These are phyloP conservation scores for Sinopyrophorus schimmeli DNA, from an alignment of 2,888 invertebrate genomes.

Conservation along the genomic window DNA sequence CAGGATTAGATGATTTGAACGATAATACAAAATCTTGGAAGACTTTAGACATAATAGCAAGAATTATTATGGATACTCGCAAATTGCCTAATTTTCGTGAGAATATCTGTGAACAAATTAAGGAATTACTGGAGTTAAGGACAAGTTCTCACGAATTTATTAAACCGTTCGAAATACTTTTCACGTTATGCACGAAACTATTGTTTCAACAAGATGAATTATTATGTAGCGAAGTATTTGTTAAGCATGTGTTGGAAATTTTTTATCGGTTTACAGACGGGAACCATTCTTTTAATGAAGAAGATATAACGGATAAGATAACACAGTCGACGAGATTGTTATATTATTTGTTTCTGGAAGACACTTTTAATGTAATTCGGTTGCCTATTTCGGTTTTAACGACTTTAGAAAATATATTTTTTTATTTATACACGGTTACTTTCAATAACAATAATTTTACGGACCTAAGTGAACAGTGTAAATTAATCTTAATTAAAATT, in stretches of 20 bases:
- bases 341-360: constrained; percentile 43
- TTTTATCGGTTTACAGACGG: constrained; percentile 39
- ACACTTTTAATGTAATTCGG: constrained; percentile 34
- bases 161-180: constrained; percentile 50
- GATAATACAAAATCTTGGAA: constrained; percentile 67
- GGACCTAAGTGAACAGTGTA: constrained; percentile 48
- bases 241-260: constrained; percentile 46
- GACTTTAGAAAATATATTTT: constrained; percentile 52
- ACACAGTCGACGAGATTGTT: constrained; percentile 42
- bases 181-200: constrained; percentile 60
- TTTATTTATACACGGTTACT: constrained; percentile 53
- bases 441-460: constrained; percentile 43
- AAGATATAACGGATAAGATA: constrained; percentile 43
- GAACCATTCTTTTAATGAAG: constrained; percentile 41
- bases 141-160: constrained; percentile 56
- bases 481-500: constrained; percentile 41
- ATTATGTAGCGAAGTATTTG: constrained; percentile 51
- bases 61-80: constrained; percentile 63
- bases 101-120: constrained; percentile 60
- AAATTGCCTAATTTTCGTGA: constrained; percentile 60
- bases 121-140: constrained; percentile 54
- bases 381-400: constrained; percentile 52
- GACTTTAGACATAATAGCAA: constrained; percentile 67
- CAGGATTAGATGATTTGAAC: constrained; percentile 36
- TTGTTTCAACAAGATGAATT: constrained; percentile 59